Evolutionary conservation across 2,888 invertebrate genomes (phyloP).

Genomic region (Erebia epiphron): DNA sequence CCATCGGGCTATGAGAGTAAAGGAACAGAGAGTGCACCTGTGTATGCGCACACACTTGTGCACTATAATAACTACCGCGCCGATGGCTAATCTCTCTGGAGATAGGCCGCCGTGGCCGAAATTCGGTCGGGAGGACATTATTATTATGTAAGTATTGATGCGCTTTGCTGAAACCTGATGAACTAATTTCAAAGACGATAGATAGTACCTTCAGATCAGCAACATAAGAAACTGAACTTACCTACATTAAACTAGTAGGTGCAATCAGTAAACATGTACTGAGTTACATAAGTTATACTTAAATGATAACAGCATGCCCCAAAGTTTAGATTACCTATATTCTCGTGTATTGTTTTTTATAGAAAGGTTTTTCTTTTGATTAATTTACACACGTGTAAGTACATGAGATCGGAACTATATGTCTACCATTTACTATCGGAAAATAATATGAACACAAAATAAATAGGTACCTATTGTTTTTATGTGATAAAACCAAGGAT

Average conservation of each 20-base stretch:
- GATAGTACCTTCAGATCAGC: too few species aligned
- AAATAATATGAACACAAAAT: not conserved
- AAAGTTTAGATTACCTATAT: not conserved
- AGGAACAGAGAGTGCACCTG: too few species aligned
- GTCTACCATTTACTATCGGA: too few species aligned
- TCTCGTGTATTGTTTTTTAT: not conserved
- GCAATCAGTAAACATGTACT: not conserved
- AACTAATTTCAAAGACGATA: slow-evolving; percentile 27
- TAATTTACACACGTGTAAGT: not conserved
- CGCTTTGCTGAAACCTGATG: slow-evolving; percentile 30
- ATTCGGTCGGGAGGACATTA: too few species aligned
- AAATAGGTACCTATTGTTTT: not conserved
- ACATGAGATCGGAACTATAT: too few species aligned
- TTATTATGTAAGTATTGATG: slow-evolving; percentile 32
- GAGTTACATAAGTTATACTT: not conserved
- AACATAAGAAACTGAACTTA: not conserved
- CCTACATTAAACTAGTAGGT: not conserved
- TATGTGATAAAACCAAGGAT: not conserved
- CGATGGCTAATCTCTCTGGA: too few species aligned
- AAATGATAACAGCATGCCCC: not conserved
- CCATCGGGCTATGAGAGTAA: too few species aligned
- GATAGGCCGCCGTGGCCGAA: too few species aligned
- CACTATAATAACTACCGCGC: too few species aligned
- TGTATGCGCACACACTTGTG: too few species aligned
- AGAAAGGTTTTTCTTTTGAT: not conserved